phyloP scores from a whole-genome alignment of 2,797 vertebrate genomes.

The Cryptoblepharus egeriae region DNA sequence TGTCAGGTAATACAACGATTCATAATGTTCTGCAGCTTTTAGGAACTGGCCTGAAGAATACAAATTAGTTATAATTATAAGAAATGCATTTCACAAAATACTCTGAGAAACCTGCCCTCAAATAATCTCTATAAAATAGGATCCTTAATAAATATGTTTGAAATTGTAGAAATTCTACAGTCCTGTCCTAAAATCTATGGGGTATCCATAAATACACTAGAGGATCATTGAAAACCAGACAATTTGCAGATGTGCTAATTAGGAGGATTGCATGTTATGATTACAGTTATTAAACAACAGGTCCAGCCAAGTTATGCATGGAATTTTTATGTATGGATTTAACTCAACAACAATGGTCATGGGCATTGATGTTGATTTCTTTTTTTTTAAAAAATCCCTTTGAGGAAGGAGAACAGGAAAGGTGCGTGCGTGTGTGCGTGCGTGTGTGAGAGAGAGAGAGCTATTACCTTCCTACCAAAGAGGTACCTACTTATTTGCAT shows the following conservation, averaged over 20 bases:
- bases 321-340: too few relatives aligned
- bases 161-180: neutral
- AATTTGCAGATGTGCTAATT: neutral
- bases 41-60: conserved; percentile 77
- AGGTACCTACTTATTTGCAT: too few relatives aligned
- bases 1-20: conserved; percentile 81
- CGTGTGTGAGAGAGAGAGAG: too few relatives aligned
- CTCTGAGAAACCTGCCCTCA: neutral
- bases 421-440: too few relatives aligned
- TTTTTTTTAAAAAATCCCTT: too few relatives aligned
- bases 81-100: conserved; percentile 32
- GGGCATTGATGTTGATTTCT: too few relatives aligned
- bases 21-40: conserved; percentile 81
- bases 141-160: neutral
- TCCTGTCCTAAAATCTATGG: neutral
- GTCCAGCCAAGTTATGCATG: too few relatives aligned
- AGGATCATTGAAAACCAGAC: neutral
- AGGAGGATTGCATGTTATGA: too few relatives aligned
- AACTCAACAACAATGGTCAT: too few relatives aligned
- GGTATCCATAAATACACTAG: neutral
- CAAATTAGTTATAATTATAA: conserved; percentile 56
- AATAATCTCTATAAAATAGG: neutral
- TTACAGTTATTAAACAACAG: too few relatives aligned
- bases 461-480: too few relatives aligned
- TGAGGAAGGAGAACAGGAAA: too few relatives aligned